phyloP scores from a whole-genome alignment of 2,797 vertebrate genomes.

The Parotocinclus haroldoi region DNA sequence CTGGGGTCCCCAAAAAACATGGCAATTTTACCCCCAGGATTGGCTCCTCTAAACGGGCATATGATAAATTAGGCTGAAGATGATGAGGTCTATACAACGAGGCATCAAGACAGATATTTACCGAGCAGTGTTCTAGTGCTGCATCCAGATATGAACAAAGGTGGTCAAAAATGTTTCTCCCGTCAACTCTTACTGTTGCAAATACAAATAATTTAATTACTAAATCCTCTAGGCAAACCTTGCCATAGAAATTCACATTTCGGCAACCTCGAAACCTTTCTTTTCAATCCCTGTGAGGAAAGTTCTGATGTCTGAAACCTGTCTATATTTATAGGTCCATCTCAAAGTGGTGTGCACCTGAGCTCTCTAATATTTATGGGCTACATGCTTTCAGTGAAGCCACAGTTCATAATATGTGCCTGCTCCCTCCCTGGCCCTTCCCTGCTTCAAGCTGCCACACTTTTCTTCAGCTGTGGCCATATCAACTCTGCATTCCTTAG shows the following conservation, averaged over 20 bases:
- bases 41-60: no score
- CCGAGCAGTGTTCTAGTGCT: no score
- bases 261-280: neutral
- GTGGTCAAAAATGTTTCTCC: no score
- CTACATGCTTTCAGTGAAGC: conserved; percentile 29
- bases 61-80: no score
- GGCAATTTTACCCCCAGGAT: no score
- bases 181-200: neutral
- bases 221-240: conserved; percentile 33
- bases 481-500: conserved; percentile 46
- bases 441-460: conserved; percentile 13
- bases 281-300: neutral
- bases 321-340: conserved; percentile 44
- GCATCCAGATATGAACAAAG: no score
- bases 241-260: neutral
- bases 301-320: conserved; percentile 9
- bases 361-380: conserved; percentile 53
- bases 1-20: no score
- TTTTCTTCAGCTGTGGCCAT: conserved; percentile 36
- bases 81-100: no score
- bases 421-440: conserved; percentile 14
- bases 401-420: conserved; percentile 46
- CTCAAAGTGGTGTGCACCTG: conserved; percentile 11
- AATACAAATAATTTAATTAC: conserved; percentile 24
- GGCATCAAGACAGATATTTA: no score